Evolutionary conservation across 2,888 invertebrate genomes (phyloP).

Genomic region (Physocephala rufipes): DNA sequence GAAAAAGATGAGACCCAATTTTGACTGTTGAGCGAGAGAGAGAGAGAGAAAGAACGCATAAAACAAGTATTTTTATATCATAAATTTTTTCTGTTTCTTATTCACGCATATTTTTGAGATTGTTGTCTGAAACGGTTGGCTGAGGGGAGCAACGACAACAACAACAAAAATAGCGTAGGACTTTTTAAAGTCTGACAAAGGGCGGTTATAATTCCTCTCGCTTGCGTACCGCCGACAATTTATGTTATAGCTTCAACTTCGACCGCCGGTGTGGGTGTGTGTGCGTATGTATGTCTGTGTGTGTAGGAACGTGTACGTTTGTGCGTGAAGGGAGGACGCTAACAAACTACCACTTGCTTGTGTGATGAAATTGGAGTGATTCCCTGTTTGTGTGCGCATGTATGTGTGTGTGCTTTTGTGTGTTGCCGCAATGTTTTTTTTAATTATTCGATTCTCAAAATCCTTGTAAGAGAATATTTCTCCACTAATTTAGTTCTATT

Average conservation of each 20-base stretch:
- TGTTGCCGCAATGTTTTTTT: neutral
- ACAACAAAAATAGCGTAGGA: neutral
- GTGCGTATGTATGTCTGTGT: constrained; percentile 20
- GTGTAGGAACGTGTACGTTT: constrained; percentile 25
- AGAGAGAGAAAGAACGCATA: too few relatives aligned
- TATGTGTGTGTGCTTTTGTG: constrained; percentile 18
- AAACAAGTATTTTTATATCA: too few relatives aligned
- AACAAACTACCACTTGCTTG: too few relatives aligned
- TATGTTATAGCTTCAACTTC: neutral
- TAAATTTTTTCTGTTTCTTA: neutral
- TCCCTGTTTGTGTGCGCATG: constrained; percentile 21
- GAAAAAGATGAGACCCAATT: too few relatives aligned
- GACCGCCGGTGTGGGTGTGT: constrained; percentile 9
- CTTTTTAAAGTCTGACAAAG: neutral
- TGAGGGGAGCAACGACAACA: neutral
- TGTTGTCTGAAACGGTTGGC: neutral
- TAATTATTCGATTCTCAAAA: neutral
- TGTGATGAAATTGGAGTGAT: too few relatives aligned
- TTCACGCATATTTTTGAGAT: neutral
- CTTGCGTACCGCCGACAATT: too few relatives aligned
- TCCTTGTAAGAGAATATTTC: neutral
- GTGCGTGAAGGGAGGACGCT: too few relatives aligned
- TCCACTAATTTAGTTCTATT: neutral
- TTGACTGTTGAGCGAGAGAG: too few relatives aligned
- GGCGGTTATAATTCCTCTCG: too few relatives aligned